A percentile compares a stretch with the other conserved stretches of the same genome.
Evolutionary conservation across 2,888 invertebrate genomes (phyloP).

Genomic region (Latrodectus elegans): DNA sequence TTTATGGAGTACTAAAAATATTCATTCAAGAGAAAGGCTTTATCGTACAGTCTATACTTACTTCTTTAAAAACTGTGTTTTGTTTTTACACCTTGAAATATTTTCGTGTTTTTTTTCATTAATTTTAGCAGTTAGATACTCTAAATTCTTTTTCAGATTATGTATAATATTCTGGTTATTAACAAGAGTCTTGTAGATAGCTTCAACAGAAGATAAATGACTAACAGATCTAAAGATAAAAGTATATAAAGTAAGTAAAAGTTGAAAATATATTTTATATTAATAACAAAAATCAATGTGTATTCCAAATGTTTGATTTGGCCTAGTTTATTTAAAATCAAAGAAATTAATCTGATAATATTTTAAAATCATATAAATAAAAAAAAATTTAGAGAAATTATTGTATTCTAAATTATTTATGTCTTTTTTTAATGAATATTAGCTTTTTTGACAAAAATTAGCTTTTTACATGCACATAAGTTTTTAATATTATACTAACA

Average conservation of each 20-base stretch:
- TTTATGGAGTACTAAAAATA: background rate
- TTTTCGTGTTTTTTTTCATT: conserved; percentile 33
- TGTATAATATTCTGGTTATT: conserved; percentile 59
- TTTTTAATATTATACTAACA: no score
- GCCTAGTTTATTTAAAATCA: no score
- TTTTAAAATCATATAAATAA: no score
- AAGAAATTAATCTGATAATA: no score
- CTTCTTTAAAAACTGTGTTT: conserved; percentile 26
- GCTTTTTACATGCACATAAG: no score
- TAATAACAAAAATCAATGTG: no score
- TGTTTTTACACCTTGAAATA: conserved; percentile 31
- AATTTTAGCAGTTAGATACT: conserved; percentile 11
- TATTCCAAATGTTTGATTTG: no score
- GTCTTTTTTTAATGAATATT: no score
- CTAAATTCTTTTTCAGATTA: conserved; percentile 32
- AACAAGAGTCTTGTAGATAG: conserved; percentile 57
- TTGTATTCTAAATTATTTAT: no score
- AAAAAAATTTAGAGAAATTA: no score
- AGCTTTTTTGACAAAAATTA: no score
- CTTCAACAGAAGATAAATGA: conserved; percentile 48
- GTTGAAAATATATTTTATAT: no score
- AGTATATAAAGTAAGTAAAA: background rate
- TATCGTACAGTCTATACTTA: background rate
- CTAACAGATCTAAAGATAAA: conserved; percentile 24
- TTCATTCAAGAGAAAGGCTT: background rate